Evolutionary conservation across 2,888 invertebrate species (phyloP), one percentile per base, ranked within the genome.

Genomic region (Melanophora roralis): DNA sequence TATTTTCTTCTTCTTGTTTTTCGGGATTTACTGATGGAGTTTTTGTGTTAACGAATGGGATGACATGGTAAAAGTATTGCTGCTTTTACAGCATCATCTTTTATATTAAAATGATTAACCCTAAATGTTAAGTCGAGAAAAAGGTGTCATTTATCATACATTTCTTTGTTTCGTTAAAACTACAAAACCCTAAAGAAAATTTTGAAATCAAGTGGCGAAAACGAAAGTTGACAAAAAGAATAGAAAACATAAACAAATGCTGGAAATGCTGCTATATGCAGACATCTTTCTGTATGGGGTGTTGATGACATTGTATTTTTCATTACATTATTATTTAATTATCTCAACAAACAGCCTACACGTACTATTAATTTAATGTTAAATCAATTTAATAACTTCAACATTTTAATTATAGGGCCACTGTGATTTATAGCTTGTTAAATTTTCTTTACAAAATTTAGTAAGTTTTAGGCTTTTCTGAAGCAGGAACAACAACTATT

Each of bases 31-130:
- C 57, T 64, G 49, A 51, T 38, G 16, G 38, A 60, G 21, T 23
- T 67, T 55, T 14, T 43, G 45, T 45, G 45, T 36, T 43, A 60
- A 19, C 68, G 76, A 76, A 68, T 73, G 38, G 62, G 36, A 78
- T 78, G 74, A 64, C 72, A 68, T 62, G 67, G 76, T 76, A 76
- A 80, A 80, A 80, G 72, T 76, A 72, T 72, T 67, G 49, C 64
- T 27, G 3, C 53, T 49, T 75, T 71, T 72, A 60, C 38, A 27
- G 21, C 27, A 57, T 62, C 53, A 62, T 62, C 32, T 69, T 62
- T 69, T 69, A 40, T 49, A 43, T 59, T 69, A 55, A 64, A 64
- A 53, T 55, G 67, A 62, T 80, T 71, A 80, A 80, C 71, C 72
- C 67, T 60, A 5, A 59, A 71, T 69, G 64, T 74, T 62, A 73